A percentile compares a stretch with the other conserved stretches of the same genome.
phyloP scores from a whole-genome alignment of 1,140 invertebrate species.

The Brachionus plicatilis region DNA sequence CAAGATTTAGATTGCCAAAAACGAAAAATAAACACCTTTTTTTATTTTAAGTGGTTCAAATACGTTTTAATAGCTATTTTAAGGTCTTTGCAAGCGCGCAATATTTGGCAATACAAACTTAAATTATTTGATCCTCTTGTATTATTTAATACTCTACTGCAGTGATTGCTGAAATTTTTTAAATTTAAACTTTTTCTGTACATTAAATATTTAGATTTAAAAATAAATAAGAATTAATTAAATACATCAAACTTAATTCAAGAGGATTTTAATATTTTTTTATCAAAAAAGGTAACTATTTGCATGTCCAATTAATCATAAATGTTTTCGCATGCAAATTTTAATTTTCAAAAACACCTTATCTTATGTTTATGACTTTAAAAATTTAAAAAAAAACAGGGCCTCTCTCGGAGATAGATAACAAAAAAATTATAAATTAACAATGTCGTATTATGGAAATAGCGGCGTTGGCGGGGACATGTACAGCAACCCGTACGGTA shows the following conservation, averaged over 20 bases:
- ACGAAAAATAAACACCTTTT: not conserved
- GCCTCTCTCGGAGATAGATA: not conserved
- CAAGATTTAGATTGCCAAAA: not conserved
- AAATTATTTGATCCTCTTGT: not conserved
- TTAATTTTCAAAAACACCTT: not conserved
- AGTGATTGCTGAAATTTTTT: not conserved
- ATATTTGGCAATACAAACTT: not conserved
- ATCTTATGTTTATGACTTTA: not conserved
- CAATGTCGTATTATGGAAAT: slow-evolving; percentile 40
- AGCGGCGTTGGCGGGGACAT: slow-evolving; percentile 31
- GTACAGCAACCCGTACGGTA: slow-evolving; percentile 26
- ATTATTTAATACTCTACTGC: not conserved
- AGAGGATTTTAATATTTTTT: not conserved
- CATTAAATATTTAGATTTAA: not conserved
- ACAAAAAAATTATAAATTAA: not conserved
- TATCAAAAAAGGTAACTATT: slow-evolving; percentile 13
- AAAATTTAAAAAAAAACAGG: not conserved
- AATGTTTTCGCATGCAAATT: not conserved
- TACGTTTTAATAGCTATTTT: not conserved
- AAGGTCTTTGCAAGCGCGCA: not conserved
- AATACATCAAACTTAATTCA: not conserved
- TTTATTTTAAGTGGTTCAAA: not conserved
- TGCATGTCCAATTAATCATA: slow-evolving; percentile 1
- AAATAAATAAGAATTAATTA: not conserved
- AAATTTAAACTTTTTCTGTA: not conserved